Evolutionary conservation across 2,113 vertebrate genomes (phyloP).

Genomic region (Pygoscelis antarcticus): DNA sequence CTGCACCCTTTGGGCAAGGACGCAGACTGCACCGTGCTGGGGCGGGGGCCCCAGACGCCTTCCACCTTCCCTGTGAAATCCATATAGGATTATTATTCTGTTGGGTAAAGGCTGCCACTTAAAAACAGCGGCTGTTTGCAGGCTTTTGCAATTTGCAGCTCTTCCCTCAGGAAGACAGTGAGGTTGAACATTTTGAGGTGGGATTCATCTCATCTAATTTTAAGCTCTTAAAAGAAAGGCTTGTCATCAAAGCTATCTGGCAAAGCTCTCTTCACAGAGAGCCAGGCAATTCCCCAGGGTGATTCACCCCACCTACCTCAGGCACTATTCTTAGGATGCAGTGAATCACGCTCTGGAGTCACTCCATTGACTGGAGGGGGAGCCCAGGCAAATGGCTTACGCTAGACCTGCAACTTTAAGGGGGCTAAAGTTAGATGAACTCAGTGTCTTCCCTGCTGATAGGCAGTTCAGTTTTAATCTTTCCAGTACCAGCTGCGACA

Average conservation of each 20-base stretch:
- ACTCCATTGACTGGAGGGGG: not conserved
- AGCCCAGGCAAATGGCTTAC: not conserved
- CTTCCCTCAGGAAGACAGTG: not conserved
- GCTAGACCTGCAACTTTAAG: not conserved
- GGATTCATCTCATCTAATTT: not conserved
- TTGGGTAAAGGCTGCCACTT: not conserved
- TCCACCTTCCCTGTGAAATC: not conserved
- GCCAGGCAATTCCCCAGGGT: not conserved
- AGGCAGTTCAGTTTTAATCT: not conserved
- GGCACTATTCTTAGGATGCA: not conserved
- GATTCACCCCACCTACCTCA: conserved; percentile 14
- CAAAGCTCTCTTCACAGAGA: not conserved
- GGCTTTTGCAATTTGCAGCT: not conserved
- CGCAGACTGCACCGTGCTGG: rapidly evolving
- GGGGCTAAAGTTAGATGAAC: not conserved
- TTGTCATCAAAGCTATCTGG: not conserved
- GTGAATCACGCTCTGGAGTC: not conserved
- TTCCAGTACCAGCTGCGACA: not conserved
- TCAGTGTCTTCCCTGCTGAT: not conserved
- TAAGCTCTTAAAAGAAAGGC: not conserved
- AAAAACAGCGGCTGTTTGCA: not conserved
- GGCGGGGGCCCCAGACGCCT: not conserved
- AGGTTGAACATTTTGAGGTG: not conserved
- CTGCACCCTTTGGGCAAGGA: not conserved
- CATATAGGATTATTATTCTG: not conserved